Evolutionary conservation across 2,888 invertebrate species (phyloP), one percentile per base, ranked within the genome.

Genomic region (Gymnosoma rotundatum): DNA sequence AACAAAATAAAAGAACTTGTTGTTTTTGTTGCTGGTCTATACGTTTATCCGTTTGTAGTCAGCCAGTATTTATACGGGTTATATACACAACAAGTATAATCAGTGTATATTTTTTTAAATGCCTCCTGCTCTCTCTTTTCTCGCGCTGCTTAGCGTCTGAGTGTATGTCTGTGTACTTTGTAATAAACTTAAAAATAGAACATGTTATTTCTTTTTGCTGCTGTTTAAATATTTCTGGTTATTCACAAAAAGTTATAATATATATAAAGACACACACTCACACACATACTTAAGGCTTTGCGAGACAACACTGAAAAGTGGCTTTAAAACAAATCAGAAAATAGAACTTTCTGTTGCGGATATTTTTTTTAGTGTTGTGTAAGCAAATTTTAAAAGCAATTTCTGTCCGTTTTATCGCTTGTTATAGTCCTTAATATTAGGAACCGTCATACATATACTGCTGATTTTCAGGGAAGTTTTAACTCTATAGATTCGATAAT

Each of bases 31-130:
- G 67, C 67, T 78, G 67, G 67, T 58, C 69, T 73, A 63, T 78
- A 72, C 60, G 79, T 72, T 83, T 72, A 69, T 74, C 52, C 73
- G 64, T 81, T 81, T 69, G 73, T 78, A 78, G 81, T 81, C 74
- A 78, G 69, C 45, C 52, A 25, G 58, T 73, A 81, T 73, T 84
- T 84, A 84, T 84, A 84, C 81, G 84, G 84, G 84, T 84, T 84
- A 81, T 84, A 81, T 84, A 84, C 81, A 84, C 84, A 84, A 84
- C 78, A 78, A 84, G 64, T 74, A 78, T 84, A 84, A 84, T 84
- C 84, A 84, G 84, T 78, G 78, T 76, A 74, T 80, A 25, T 81
- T 64, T 83, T 56, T 78, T 76, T 45, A 70, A 76, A 82, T 58
- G 48, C 69, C 75, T 56, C 75, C 25, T 61, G 14, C 38, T 20